These are phyloP conservation scores for Atrichornis clamosus DNA, from an alignment of 2,113 vertebrate genomes.

Conservation along the genomic window DNA sequence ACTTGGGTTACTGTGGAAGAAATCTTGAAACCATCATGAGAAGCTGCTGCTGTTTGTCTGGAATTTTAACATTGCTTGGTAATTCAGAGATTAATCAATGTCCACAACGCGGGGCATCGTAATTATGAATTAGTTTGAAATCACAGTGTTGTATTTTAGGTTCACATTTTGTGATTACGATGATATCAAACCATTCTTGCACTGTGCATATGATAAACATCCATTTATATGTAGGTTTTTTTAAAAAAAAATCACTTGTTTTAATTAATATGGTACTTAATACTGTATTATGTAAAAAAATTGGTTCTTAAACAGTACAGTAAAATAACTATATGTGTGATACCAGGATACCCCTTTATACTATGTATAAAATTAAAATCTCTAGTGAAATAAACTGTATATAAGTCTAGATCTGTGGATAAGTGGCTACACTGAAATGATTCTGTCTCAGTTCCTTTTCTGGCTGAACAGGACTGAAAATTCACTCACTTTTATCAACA, in stretches of 20 bases:
- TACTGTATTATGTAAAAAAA: constrained; percentile 70
- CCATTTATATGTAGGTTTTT: constrained; percentile 67
- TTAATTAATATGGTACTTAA: constrained; percentile 74
- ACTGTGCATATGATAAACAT: constrained; percentile 72
- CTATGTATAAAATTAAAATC: constrained; percentile 77
- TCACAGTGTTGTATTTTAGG: constrained; percentile 69
- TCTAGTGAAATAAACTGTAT: constrained; percentile 80
- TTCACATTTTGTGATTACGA: constrained; percentile 62
- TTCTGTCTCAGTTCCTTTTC: background rate
- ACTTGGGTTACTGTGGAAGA: constrained; percentile 53
- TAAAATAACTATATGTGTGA: constrained; percentile 70
- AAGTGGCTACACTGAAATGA: background rate
- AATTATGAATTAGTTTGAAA: constrained; percentile 61
- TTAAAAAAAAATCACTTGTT: constrained; percentile 53
- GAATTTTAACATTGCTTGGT: constrained; percentile 38
- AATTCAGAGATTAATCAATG: background rate
- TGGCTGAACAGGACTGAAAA: background rate
- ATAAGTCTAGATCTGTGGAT: constrained; percentile 50
- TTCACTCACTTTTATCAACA: background rate
- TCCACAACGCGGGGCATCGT: background rate
- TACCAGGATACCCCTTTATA: constrained; percentile 73
- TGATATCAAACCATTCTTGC: constrained; percentile 64
- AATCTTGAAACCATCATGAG: constrained; percentile 41
- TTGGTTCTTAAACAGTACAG: constrained; percentile 68
- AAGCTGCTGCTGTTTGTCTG: constrained; percentile 63